A percentile compares a stretch with the other conserved stretches of the same genome.
These are phyloP conservation scores for Drosophila obscura DNA, from an alignment of 1,140 invertebrate genomes.

Conservation along the genomic window DNA sequence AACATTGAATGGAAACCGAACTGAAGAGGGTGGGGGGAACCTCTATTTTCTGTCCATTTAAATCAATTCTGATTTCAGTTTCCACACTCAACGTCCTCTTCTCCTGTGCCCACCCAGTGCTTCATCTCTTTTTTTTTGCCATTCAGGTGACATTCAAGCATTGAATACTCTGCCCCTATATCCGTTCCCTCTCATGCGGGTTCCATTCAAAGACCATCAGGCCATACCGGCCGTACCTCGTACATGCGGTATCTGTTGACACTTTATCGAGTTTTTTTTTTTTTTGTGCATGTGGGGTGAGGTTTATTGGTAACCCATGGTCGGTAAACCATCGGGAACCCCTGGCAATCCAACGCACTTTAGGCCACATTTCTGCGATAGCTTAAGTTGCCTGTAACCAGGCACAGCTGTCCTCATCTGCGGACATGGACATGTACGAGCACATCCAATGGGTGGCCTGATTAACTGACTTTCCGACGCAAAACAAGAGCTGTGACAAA, in stretches of 20 bases:
- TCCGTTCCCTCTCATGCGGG: slow-evolving; percentile 8
- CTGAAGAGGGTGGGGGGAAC: too few relatives aligned
- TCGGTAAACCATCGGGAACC: background rate
- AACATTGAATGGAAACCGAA: too few relatives aligned
- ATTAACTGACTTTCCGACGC: slow-evolving; percentile 27
- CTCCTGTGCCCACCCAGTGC: background rate
- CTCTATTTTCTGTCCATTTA: slow-evolving; percentile 7
- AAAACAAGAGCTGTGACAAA: slow-evolving; percentile 16
- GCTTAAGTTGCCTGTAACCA: slow-evolving; percentile 68
- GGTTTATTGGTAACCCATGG: slow-evolving; percentile 4
- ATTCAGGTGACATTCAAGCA: slow-evolving; percentile 1
- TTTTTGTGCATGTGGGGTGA: background rate
- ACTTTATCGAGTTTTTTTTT: slow-evolving; percentile 26
- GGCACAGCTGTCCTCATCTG: slow-evolving; percentile 66
- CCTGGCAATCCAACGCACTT: slow-evolving; percentile 22
- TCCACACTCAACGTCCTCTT: slow-evolving; percentile 1
- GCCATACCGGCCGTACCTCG: background rate
- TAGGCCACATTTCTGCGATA: slow-evolving; percentile 48
- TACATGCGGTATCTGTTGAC: slow-evolving; percentile 38
- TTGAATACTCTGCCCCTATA: background rate
- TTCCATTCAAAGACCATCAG: slow-evolving; percentile 12
- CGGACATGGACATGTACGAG: background rate
- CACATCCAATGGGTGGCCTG: slow-evolving; percentile 43
- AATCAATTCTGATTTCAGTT: slow-evolving; percentile 33
- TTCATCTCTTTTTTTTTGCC: slow-evolving; percentile 11